Conservation (phyloP, 2,113 vertebrate genomes). For the Datnioides undecimradiatus region DNA sequence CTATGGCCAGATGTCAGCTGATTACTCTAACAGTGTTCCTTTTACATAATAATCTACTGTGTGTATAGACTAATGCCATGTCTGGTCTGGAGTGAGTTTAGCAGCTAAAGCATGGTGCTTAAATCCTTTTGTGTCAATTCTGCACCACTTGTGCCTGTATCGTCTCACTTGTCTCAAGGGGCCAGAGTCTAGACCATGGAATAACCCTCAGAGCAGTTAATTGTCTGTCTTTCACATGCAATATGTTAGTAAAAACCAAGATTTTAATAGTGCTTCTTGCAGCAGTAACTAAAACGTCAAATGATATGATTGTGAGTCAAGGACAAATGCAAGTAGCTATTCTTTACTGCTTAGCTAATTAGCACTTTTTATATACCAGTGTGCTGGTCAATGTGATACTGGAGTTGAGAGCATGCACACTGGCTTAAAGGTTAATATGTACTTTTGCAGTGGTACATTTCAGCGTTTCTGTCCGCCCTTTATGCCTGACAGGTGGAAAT, state of each 20-base stretch:
- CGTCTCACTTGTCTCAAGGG: neutral
- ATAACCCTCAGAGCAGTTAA: neutral
- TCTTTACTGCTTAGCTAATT: neutral
- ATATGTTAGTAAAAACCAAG: neutral
- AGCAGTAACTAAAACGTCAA: neutral
- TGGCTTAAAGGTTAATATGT: neutral
- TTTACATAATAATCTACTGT: too few relatives aligned
- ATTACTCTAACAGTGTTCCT: too few relatives aligned
- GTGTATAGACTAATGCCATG: neutral
- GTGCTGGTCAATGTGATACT: neutral
- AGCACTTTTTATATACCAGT: neutral
- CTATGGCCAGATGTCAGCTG: neutral
- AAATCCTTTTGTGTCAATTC: neutral
- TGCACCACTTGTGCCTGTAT: neutral
- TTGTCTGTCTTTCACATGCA: neutral
- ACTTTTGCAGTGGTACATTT: slow-evolving; percentile 1
- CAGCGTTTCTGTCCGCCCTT: neutral
- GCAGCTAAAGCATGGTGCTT: neutral
- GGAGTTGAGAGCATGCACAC: neutral
- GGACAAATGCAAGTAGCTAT: neutral
- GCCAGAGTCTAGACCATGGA: neutral
- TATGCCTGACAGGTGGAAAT: slow-evolving; percentile 82
- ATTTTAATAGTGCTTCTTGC: neutral
- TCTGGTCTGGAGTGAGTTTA: neutral
- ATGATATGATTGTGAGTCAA: neutral